Evolutionary conservation across 2,113 vertebrate species (phyloP), one percentile per base, ranked within the genome.

Genomic region (Nothocercus nigrocapillus): DNA sequence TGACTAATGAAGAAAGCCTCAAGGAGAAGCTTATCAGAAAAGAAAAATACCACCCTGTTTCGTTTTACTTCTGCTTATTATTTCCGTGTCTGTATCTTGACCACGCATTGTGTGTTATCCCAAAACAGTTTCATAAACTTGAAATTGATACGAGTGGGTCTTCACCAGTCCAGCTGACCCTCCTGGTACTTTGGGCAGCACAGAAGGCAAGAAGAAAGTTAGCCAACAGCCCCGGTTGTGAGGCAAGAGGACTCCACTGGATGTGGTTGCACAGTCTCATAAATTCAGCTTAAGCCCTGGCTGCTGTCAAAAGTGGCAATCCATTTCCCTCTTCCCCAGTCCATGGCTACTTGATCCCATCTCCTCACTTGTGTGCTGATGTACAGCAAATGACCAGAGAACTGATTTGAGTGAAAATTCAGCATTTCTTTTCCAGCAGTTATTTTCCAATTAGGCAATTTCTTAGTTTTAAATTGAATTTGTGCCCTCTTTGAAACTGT

Each of bases 301-400:
- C 44, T 68, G 44, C 30, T 16, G 15, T 47, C 17, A 36, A 27
- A 53, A 38, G 18, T 19, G 7, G 18, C 56, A 61, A 34, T 22
- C 56, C 25, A 25, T n/a, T 30, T 49, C 19, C 22, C 42, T 54
- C 49, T 2, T 1, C n/a, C 18, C 4, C 7, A 21, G 38, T 7
- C 13, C 1, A 2, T 22, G 32, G 20, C 51, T 83, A 68, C 62
- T 17, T 16, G 24, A 10, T 27, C 16, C 32, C 32, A 8, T 16
- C 32, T 38, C 45, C 54, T 4, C 4, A 16, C 61, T 28, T 1
- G 0, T 21, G 47, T 40, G 19, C 67, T 1, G 4, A 16, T 11
- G 56, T 8, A 13, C 51, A 22, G 36, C 21, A 10, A 64, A 18
- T 28, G 13, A 4, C 6, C 56, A 8, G 20, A 13, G 11, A 3